A percentile compares a stretch with the other conserved stretches of the same genome.
These are phyloP conservation scores for Circaetus gallicus DNA, from an alignment of 2,113 vertebrate species.

Conservation along the genomic window DNA sequence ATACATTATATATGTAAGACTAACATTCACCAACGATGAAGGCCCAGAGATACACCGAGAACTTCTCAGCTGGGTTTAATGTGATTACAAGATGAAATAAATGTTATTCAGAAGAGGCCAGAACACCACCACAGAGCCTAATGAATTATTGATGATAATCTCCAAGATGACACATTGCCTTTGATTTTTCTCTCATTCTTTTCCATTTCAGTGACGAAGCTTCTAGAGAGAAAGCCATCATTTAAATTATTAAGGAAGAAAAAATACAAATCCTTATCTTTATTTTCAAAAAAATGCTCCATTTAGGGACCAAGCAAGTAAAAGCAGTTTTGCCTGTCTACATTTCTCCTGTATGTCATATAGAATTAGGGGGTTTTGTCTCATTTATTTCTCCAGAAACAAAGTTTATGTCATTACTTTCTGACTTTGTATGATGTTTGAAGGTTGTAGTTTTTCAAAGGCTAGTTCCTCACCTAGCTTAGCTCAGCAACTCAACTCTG, in stretches of 20 bases:
- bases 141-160: constrained; percentile 14
- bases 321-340: background rate
- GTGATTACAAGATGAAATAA: background rate
- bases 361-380: background rate
- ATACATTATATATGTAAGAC: background rate
- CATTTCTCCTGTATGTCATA: background rate
- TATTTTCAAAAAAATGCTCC: background rate
- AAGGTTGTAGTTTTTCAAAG: background rate
- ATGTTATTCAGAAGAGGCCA: background rate
- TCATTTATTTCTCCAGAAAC: background rate
- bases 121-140: background rate
- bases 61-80: background rate
- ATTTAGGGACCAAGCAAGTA: background rate
- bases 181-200: background rate
- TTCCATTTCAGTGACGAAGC: background rate
- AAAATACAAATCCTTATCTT: background rate
- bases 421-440: background rate
- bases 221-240: background rate
- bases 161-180: background rate
- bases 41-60: background rate
- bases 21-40: background rate
- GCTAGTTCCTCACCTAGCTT: background rate
- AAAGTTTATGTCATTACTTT: background rate
- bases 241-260: constrained; percentile 1
- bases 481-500: background rate